Percentiles rank a stretch among this genome's conserved stretches.
These are phyloP conservation scores for Pseudomyrmex pallidus DNA, from an alignment of 1,140 invertebrate species.

Conservation along the genomic window DNA sequence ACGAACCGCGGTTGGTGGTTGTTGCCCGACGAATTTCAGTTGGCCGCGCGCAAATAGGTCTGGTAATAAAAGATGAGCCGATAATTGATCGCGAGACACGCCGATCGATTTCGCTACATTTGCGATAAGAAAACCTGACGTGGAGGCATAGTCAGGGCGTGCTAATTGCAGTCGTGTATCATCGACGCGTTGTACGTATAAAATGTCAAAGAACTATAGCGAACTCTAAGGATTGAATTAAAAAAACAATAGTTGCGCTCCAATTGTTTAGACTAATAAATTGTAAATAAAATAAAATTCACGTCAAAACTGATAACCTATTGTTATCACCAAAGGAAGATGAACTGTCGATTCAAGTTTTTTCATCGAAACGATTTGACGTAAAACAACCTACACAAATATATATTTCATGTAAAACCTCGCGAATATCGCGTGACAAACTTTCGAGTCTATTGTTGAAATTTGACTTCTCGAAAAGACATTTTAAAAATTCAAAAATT, in stretches of 20 bases:
- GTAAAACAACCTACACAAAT: not conserved
- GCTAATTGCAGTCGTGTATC: slow-evolving; percentile 44
- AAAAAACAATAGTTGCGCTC: not conserved
- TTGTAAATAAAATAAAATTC: not conserved
- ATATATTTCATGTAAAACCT: too few relatives aligned
- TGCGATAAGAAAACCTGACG: slow-evolving; percentile 24
- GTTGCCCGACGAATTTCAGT: slow-evolving; percentile 13
- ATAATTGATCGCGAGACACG: slow-evolving; percentile 10
- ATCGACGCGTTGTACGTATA: not conserved
- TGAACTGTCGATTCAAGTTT: not conserved
- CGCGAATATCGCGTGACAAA: too few relatives aligned
- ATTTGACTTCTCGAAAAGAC: not conserved
- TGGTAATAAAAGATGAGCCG: slow-evolving; percentile 16
- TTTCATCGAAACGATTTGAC: not conserved
- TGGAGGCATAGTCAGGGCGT: not conserved
- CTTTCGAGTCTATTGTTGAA: not conserved
- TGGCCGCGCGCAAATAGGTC: not conserved
- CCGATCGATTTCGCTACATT: slow-evolving; percentile 36
- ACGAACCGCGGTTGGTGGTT: not conserved
- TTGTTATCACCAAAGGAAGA: too few relatives aligned
- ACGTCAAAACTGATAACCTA: not conserved
- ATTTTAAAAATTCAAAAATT: not conserved
- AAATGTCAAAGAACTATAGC: not conserved
- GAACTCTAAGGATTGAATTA: not conserved
- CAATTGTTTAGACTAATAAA: not conserved